Percentiles rank a stretch among this genome's conserved stretches.
These are phyloP conservation scores for Plecturocebus donacophilus DNA, from an alignment of 2,113 vertebrate genomes.

Conservation along the genomic window DNA sequence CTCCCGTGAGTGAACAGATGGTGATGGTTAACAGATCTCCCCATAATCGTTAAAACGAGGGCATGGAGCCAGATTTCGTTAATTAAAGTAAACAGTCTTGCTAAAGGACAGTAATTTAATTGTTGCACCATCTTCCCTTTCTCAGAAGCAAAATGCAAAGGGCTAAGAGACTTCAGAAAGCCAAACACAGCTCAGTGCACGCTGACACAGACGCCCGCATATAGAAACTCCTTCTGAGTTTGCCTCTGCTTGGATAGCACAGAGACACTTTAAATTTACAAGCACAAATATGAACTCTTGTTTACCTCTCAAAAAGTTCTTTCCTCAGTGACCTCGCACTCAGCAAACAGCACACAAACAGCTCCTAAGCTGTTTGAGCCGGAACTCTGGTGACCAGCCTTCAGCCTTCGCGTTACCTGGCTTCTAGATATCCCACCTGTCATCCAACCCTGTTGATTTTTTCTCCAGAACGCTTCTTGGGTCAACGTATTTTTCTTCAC, in stretches of 20 bases:
- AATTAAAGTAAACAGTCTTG: conserved; percentile 63
- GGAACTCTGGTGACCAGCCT: neutral
- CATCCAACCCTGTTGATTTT: neutral
- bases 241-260: neutral
- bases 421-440: neutral
- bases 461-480: neutral
- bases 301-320: neutral
- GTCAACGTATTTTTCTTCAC: neutral
- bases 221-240: neutral
- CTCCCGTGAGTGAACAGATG: conserved; percentile 64
- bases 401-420: neutral
- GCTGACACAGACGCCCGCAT: neutral
- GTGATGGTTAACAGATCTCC: conserved; percentile 58
- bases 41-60: conserved; percentile 53
- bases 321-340: fast-evolving
- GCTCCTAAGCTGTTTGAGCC: neutral
- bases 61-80: conserved; percentile 31
- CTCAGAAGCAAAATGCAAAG: conserved; percentile 31
- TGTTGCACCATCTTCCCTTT: conserved; percentile 42
- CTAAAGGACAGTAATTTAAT: conserved; percentile 58
- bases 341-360: neutral
- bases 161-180: neutral
- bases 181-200: neutral
- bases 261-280: neutral
- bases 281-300: neutral